A percentile compares a stretch with the other conserved stretches of the same genome.
phyloP scores from a whole-genome alignment of 2,888 invertebrate genomes.

The Drosophila mimetica region DNA sequence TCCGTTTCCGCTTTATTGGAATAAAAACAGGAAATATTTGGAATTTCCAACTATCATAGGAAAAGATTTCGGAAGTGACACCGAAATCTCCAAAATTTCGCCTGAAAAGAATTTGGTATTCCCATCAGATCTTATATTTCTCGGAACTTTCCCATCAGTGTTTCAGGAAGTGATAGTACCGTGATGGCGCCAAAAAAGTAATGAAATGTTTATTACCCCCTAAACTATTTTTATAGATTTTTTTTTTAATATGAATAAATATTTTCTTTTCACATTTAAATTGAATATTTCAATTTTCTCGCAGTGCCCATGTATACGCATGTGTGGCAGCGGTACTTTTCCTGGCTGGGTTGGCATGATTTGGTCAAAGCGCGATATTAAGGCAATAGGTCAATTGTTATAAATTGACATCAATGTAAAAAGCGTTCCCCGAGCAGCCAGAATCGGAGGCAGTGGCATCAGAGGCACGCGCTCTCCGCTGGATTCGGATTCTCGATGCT shows the following conservation, averaged over 20 bases:
- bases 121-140: too few species aligned
- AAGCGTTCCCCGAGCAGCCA: conserved; percentile 52
- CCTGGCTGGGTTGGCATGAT: conserved; percentile 67
- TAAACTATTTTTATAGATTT: neutral
- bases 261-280: neutral
- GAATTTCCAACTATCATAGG: too few species aligned
- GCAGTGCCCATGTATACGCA: conserved; percentile 17
- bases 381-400: conserved; percentile 82
- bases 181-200: neutral
- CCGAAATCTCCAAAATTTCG: too few species aligned
- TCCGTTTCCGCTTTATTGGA: too few species aligned
- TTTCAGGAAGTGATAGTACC: conserved; percentile 25
- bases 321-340: conserved; percentile 54
- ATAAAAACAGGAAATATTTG: too few species aligned
- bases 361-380: conserved; percentile 77
- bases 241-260: neutral
- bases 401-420: conserved; percentile 82
- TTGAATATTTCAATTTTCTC: neutral
- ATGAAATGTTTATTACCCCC: too few species aligned
- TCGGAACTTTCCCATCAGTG: conserved; percentile 2
- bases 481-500: conserved; percentile 35
- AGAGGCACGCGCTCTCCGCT: conserved; percentile 63
- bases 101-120: too few species aligned
- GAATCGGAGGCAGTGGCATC: conserved; percentile 8
- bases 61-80: too few species aligned